phyloP scores from a whole-genome alignment of 2,888 invertebrate genomes.

The Tenodera sinensis region DNA sequence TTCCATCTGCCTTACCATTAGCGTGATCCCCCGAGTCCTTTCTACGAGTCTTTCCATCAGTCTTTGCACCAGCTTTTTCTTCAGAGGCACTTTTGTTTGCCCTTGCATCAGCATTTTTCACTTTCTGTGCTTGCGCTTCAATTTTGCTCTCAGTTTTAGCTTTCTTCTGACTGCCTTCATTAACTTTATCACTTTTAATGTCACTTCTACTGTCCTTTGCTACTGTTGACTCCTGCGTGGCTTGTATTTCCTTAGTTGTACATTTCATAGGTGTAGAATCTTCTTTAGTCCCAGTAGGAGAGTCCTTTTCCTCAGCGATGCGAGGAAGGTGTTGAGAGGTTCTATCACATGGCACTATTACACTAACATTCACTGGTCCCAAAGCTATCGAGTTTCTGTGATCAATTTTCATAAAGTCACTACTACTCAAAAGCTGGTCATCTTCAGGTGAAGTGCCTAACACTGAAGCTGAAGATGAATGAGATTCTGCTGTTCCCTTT shows the following conservation, averaged over 20 bases:
- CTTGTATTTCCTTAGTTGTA: not conserved
- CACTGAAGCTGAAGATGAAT: not conserved
- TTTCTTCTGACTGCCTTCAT: not conserved
- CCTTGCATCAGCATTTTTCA: not conserved
- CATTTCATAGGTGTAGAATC: slow-evolving; percentile 34
- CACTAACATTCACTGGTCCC: slow-evolving; percentile 8
- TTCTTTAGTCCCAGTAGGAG: slow-evolving; percentile 59
- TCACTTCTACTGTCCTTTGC: not conserved
- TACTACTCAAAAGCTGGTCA: not conserved
- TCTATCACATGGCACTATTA: slow-evolving; percentile 44
- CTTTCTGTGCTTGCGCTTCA: not conserved
- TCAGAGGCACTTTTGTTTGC: not conserved
- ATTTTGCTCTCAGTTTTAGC: not conserved
- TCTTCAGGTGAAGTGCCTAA: not conserved
- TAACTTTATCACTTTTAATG: not conserved
- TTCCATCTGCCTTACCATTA: not conserved
- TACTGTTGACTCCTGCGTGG: not conserved
- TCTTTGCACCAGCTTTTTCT: not conserved
- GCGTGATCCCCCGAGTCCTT: not conserved
- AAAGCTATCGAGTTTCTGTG: not conserved
- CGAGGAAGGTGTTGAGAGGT: slow-evolving; percentile 59
- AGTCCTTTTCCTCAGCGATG: slow-evolving; percentile 85
- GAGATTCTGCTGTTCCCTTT: slow-evolving; percentile 11
- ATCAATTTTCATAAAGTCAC: slow-evolving; percentile 15
- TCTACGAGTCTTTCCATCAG: not conserved